Evolutionary conservation across 2,888 invertebrate species (phyloP).

Genomic region (Drosophila subquinaria): DNA sequence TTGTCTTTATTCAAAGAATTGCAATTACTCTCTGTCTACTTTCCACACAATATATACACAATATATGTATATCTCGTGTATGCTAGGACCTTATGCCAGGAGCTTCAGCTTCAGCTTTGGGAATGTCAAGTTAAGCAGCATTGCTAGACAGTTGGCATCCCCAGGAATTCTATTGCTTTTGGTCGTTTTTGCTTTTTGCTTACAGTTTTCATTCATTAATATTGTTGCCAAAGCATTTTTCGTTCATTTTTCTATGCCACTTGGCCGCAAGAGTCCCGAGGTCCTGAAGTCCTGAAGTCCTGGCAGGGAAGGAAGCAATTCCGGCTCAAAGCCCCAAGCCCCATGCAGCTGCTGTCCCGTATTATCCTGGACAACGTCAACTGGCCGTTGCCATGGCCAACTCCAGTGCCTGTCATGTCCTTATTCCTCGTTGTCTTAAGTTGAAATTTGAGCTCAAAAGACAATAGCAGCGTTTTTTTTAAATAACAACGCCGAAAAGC

Average conservation of each 20-base stretch:
- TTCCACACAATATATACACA: conserved; percentile 56
- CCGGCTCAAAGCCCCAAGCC: conserved; percentile 23
- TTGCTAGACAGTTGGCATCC: conserved; percentile 55
- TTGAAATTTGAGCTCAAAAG: conserved; percentile 83
- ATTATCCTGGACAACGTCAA: conserved; percentile 64
- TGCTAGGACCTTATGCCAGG: conserved; percentile 22
- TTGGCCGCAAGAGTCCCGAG: conserved; percentile 37
- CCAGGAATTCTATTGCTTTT: conserved; percentile 49
- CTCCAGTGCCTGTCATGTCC: conserved; percentile 67
- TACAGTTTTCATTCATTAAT: conserved; percentile 80
- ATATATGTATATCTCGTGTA: conserved; percentile 13
- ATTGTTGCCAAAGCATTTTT: conserved; percentile 82
- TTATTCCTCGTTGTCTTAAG: conserved; percentile 78
- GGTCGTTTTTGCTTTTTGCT: conserved; percentile 28
- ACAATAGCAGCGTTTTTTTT: conserved; percentile 73
- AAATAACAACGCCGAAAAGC: conserved; percentile 67
- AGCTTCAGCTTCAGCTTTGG: conserved; percentile 26
- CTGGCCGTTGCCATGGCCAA: conserved; percentile 59
- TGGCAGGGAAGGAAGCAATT: neutral
- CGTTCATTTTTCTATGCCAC: conserved; percentile 72
- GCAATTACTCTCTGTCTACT: conserved; percentile 69
- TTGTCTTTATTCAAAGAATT: conserved; percentile 52
- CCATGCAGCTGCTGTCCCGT: conserved; percentile 46
- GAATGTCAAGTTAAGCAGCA: conserved; percentile 53
- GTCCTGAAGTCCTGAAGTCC: neutral